These are phyloP conservation scores for Lepeophtheirus nordmannii DNA, from an alignment of 2,888 invertebrate genomes.

Conservation along the genomic window DNA sequence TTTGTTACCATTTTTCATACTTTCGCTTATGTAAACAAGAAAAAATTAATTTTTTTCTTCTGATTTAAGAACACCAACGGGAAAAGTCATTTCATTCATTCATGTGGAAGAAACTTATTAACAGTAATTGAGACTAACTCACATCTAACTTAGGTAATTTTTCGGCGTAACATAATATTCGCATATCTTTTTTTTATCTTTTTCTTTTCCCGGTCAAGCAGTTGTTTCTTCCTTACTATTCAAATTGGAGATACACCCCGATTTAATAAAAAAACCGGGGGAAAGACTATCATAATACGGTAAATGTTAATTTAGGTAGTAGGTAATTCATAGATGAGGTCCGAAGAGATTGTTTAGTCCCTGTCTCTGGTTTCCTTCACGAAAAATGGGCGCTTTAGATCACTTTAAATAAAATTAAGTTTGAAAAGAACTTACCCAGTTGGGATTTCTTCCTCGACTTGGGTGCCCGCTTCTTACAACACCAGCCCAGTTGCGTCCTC, in stretches of 20 bases:
- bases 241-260: neutral
- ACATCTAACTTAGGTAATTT: neutral
- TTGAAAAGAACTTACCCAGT: constrained; percentile 28
- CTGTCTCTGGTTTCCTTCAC: neutral
- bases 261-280: neutral
- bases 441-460: constrained; percentile 29
- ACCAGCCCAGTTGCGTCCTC: constrained; percentile 34
- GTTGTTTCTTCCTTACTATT: neutral
- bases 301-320: neutral
- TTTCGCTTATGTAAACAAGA: neutral
- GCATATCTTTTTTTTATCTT: neutral
- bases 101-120: no score
- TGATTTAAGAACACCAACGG: constrained; percentile 1
- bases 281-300: constrained; percentile 4
- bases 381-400: neutral
- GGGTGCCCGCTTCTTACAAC: constrained; percentile 32
- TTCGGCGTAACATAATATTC: neutral
- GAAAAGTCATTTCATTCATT: neutral
- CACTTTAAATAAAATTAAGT: neutral
- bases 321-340: neutral
- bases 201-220: neutral
- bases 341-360: neutral
- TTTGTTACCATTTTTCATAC: no score
- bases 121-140: no score
- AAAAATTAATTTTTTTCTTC: neutral